Evolutionary conservation across 2,797 vertebrate genomes (phyloP), one percentile per base, ranked within the genome.

Genomic region (Protonibea diacanthus): DNA sequence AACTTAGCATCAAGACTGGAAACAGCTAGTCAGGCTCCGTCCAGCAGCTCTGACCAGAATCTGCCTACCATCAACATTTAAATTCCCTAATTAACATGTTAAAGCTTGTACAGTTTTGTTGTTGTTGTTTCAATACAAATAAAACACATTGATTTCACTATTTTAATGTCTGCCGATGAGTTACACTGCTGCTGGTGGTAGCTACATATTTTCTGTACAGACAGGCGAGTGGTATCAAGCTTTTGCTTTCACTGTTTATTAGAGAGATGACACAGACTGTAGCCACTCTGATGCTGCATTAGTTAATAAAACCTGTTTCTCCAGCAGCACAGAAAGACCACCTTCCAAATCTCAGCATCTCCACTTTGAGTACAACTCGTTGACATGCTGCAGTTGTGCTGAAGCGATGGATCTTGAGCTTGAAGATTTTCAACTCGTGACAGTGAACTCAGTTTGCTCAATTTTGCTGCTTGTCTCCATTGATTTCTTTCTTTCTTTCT

Each of bases 391-490:
- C 83, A 83, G 79, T 56, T 75, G 49, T 59, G 53, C 85, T 72
- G 70, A 65, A 66, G 71, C 73, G 63, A 74, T 71, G 71, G 79
- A 81, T 89, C 58, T 75, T 79, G 66, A 80, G 74, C 79, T 84
- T 63, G 65, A 78, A 65, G 65, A 90, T 86, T 83, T 63, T 80
- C 80, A 91, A 80, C 40, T n/a, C n/a, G 21, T 84, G 87, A 81
- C 87, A 88, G 72, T 77, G 83, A 91, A 72, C 74, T 82, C 66
- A 83, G 84, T 86, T 91, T 74, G 8, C 76, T 89, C 86, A 89
- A 84, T 33, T 33, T 9, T 9, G 33, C 33, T 38, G 33, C 33
- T 38, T 38, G 78, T 55, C 66, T 61, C 76, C 86, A 90, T 86
- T 85, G 93, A 93, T 91, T 6, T 12, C 23, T 42, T 25, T 25